Conservation (phyloP, 2,888 invertebrate genomes). For the Exephanes ischioxanthus region DNA sequence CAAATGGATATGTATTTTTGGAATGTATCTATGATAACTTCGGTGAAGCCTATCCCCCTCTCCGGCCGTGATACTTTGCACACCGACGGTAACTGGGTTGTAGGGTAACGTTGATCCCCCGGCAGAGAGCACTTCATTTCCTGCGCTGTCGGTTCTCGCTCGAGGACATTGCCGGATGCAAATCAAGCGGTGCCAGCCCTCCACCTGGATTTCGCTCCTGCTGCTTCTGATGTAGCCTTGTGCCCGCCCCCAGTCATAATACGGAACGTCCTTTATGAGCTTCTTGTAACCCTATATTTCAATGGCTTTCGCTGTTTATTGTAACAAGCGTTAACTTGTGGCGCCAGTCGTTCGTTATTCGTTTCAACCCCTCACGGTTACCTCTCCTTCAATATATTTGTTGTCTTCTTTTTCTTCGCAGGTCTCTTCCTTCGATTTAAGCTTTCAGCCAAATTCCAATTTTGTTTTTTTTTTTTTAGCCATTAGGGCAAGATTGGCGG, state of each 20-base stretch:
- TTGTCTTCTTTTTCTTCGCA: too few relatives aligned
- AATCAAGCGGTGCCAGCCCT: slow-evolving; percentile 52
- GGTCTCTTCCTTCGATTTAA: too few relatives aligned
- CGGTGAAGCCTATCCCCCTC: slow-evolving; percentile 1
- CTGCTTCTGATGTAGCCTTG: slow-evolving; percentile 15
- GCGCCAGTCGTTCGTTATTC: not conserved
- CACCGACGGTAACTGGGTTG: slow-evolving; percentile 41
- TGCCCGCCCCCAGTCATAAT: slow-evolving; percentile 6
- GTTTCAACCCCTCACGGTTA: not conserved
- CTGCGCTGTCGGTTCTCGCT: slow-evolving; percentile 46
- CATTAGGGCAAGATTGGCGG: not conserved
- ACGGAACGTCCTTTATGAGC: slow-evolving; percentile 7
- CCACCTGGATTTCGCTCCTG: slow-evolving; percentile 36
- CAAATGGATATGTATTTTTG: not conserved
- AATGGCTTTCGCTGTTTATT: not conserved
- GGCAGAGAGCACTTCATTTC: slow-evolving; percentile 56
- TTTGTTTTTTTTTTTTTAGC: not conserved
- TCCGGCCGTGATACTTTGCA: not conserved
- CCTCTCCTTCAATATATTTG: too few relatives aligned
- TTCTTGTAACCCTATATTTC: slow-evolving; percentile 31
- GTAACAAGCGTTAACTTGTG: not conserved
- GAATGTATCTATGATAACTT: slow-evolving; percentile 8
- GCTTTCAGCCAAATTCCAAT: too few relatives aligned
- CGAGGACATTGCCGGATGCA: slow-evolving; percentile 55
- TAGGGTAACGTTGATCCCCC: slow-evolving; percentile 42